A percentile compares a stretch with the other conserved stretches of the same genome.
Evolutionary conservation across 2,888 invertebrate genomes (phyloP).

Genomic region (Phrixothrix hirtus): DNA sequence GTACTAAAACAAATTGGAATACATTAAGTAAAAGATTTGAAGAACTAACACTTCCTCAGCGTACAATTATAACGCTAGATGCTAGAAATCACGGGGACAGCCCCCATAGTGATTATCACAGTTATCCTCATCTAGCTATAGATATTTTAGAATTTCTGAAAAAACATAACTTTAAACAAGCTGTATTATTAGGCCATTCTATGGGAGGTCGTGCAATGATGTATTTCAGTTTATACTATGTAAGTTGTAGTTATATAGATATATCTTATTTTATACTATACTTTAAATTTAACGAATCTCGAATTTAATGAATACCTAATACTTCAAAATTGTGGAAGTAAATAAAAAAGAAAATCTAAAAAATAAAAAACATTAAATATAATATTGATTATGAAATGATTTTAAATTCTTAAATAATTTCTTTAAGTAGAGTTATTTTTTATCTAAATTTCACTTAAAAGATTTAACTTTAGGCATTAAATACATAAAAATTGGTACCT

Average conservation of each 20-base stretch:
- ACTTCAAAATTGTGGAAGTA: background rate
- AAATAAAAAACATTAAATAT: too few species aligned
- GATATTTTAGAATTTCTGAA: conserved; percentile 73
- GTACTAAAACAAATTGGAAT: conserved; percentile 87
- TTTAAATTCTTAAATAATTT: too few species aligned
- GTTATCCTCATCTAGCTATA: conserved; percentile 72
- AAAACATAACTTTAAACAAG: conserved; percentile 65
- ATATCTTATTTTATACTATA: too few species aligned
- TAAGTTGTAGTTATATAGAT: too few species aligned
- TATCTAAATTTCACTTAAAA: too few species aligned
- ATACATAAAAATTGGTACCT: too few species aligned
- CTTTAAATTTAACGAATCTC: conserved; percentile 19
- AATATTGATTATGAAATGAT: too few species aligned
- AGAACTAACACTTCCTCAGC: conserved; percentile 65
- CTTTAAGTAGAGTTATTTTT: too few species aligned
- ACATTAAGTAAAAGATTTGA: conserved; percentile 72
- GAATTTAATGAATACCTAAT: background rate
- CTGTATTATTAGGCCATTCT: conserved; percentile 83
- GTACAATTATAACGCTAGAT: conserved; percentile 81
- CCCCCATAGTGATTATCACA: conserved; percentile 74
- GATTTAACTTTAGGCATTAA: too few species aligned
- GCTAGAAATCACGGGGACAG: conserved; percentile 96
- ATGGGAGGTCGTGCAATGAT: conserved; percentile 95
- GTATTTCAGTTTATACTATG: conserved; percentile 76
- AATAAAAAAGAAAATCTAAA: too few species aligned